Evolutionary conservation across 1,140 invertebrate genomes (phyloP).

Genomic region (Lordiphosa stackelbergi): DNA sequence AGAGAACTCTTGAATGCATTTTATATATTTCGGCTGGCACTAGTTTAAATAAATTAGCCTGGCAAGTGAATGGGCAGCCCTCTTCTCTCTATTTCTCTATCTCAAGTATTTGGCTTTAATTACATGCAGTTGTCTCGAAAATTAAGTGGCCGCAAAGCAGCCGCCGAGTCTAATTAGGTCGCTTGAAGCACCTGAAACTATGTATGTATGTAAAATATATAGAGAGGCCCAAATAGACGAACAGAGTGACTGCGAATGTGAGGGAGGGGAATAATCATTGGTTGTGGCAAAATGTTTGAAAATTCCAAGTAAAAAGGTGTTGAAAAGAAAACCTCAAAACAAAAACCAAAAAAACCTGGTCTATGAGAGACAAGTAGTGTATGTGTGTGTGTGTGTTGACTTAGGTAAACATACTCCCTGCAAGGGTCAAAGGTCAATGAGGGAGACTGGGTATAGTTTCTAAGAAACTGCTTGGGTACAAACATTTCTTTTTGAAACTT

Average conservation of each 20-base stretch:
- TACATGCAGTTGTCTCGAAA: slow-evolving; percentile 48
- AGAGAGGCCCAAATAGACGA: slow-evolving; percentile 8
- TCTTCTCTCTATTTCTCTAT: slow-evolving; percentile 11
- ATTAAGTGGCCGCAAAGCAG: slow-evolving; percentile 32
- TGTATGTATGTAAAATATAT: slow-evolving; percentile 21
- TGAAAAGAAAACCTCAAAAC: slow-evolving; percentile 18
- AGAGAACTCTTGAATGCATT: slow-evolving; percentile 46
- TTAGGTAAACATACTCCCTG: slow-evolving; percentile 14
- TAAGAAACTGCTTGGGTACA: slow-evolving; percentile 12
- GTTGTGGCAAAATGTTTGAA: slow-evolving; percentile 36
- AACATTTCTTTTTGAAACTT: slow-evolving; percentile 15
- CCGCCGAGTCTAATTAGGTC: slow-evolving; percentile 50
- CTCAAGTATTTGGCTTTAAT: slow-evolving; percentile 48
- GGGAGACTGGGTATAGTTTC: slow-evolving; percentile 4
- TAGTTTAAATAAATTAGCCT: slow-evolving; percentile 65
- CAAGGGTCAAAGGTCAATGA: slow-evolving; percentile 58
- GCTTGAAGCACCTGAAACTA: slow-evolving; percentile 44
- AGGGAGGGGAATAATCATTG: slow-evolving; percentile 26
- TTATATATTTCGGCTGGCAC: slow-evolving; percentile 23
- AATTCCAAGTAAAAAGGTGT: slow-evolving; percentile 51
- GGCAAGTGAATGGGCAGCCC: slow-evolving; percentile 18
- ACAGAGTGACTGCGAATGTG: neutral
- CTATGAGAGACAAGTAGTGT: slow-evolving; percentile 20
- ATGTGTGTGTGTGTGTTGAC: slow-evolving; percentile 9
- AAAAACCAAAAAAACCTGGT: slow-evolving; percentile 18